Evolutionary conservation across 2,888 invertebrate species (phyloP).

Genomic region (Patella caerulea): DNA sequence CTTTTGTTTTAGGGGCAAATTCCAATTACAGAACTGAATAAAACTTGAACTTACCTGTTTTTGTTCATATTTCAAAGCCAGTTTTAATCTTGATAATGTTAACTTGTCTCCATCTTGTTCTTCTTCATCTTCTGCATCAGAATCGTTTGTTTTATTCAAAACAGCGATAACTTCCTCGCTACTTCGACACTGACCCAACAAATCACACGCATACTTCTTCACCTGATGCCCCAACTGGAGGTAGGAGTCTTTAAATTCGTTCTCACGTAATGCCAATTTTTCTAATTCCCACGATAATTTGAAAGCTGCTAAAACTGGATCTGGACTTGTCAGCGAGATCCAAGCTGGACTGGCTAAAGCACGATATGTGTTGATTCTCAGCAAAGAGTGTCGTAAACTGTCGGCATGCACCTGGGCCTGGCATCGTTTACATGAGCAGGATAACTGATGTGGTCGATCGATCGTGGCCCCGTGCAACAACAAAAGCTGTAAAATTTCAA

Average conservation of each 20-base stretch:
- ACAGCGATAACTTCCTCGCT: conserved; percentile 75
- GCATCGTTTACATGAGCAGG: conserved; percentile 73
- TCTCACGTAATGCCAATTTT: conserved; percentile 73
- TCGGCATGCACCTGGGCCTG: conserved; percentile 71
- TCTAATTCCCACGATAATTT: conserved; percentile 74
- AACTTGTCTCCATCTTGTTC: conserved; percentile 61
- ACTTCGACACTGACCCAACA: conserved; percentile 75
- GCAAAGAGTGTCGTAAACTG: conserved; percentile 74
- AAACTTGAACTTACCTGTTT: conserved; percentile 72
- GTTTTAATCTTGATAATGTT: conserved; percentile 73
- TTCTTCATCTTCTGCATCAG: conserved; percentile 60
- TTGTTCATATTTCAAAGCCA: conserved; percentile 76
- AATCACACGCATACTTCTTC: conserved; percentile 74
- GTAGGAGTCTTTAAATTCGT: conserved; percentile 75
- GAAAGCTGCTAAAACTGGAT: conserved; percentile 75
- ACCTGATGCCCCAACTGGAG: conserved; percentile 73
- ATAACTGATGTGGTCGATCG: conserved; percentile 72
- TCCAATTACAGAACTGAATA: neutral
- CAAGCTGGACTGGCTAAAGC: conserved; percentile 76
- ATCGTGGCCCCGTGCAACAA: conserved; percentile 73
- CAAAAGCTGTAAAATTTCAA: conserved; percentile 75
- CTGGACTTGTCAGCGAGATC: conserved; percentile 75
- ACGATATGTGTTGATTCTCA: conserved; percentile 74
- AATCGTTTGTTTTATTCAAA: conserved; percentile 71
- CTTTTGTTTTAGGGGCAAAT: neutral